Evolutionary conservation across 2,113 vertebrate genomes (phyloP).

Genomic region (Macrotus californicus): DNA sequence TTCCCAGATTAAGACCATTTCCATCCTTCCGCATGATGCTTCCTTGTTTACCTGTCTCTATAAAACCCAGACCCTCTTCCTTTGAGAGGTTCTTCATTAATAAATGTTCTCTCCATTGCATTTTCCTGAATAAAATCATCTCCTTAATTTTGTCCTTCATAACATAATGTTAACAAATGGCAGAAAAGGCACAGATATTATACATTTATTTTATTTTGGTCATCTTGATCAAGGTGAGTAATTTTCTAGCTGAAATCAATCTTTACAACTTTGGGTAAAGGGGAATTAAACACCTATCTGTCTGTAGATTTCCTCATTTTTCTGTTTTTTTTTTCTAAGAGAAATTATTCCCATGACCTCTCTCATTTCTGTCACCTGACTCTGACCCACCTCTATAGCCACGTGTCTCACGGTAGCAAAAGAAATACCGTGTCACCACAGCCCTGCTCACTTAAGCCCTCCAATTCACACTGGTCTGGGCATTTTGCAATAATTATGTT

Average conservation of each 20-base stretch:
- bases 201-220: background rate
- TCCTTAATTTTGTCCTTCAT: background rate
- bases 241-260: background rate
- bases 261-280: background rate
- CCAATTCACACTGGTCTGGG: background rate
- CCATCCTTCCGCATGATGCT: background rate
- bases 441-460: background rate
- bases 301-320: background rate
- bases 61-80: background rate
- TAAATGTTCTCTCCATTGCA: background rate
- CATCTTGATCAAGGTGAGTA: background rate
- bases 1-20: background rate
- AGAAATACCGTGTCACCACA: fast-evolving
- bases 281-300: background rate
- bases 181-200: background rate
- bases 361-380: background rate
- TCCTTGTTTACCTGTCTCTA: background rate
- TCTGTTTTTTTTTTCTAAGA: background rate
- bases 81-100: background rate
- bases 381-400: background rate
- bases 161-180: background rate
- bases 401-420: background rate
- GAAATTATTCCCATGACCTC: background rate
- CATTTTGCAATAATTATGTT: background rate
- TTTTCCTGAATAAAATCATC: background rate